Base-by-base conservation (phyloP, 2,797 vertebrate genomes). In the Pantherophis vulpinus region DNA sequence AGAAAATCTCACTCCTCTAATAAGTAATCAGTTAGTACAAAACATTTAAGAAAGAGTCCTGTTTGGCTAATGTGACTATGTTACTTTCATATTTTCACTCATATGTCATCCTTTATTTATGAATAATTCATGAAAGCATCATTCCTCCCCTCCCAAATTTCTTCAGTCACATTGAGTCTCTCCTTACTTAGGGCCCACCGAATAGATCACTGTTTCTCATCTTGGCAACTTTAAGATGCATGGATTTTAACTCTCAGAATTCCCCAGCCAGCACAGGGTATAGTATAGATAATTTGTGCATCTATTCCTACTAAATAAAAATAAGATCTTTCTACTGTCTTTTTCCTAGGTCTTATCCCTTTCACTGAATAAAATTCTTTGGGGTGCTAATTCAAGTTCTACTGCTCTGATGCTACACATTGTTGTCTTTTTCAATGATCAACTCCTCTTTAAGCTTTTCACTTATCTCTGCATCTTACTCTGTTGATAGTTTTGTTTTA, bases 271-370 rank as follows among this genome's bases (percentile, higher is more conserved):
- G 29, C 63, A 66, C 29, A 2, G 5, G n/a, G n/a, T 70, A 70
- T 32, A 63, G 94, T 0, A 42, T 92, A 94, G 92, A 93, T 95
- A 96, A 96, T 96, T 95, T 94, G 92, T 93, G 92, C 94, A 42
- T 92, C 92, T 94, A 93, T 95, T 96, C 95, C 94, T 32, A 96
- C 96, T 95, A 95, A 97, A 96, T 95, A 95, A 97, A 96, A 97
- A 95, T 83, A 93, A 70, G 42, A 42, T n/a, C 27, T 86, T 66
- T 89, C 55, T 97, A 86, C 93, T 93, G 93, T 94, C 94, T 94
- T 94, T 93, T 95, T 97, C 95, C 95, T 93, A 94, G 0, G 23
- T 59, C 91, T 94, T 70, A 93, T 93, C 94, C 94, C 93, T 92
- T 95, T 74, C 42, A 1, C 11, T 32, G 70, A 86, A 63, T 58